Evolutionary conservation across 2,888 invertebrate genomes (phyloP), one percentile per base, ranked within the genome.

Genomic region (Endotricha flammealis): DNA sequence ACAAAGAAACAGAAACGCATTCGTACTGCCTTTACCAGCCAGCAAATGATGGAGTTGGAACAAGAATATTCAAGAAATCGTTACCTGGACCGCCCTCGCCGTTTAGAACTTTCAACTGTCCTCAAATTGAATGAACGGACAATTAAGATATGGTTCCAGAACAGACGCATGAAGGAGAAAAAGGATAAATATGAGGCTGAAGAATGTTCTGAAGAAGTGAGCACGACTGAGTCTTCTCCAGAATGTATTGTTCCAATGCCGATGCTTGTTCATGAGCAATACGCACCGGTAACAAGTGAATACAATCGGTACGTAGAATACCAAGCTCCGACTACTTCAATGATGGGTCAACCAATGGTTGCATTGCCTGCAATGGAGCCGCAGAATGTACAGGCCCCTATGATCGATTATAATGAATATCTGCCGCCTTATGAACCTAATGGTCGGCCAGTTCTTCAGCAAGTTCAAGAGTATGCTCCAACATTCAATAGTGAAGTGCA

Each of bases 61-160:
- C 91, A 91, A 44, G 93, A 94, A 56, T 95, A 94, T 55, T 82
- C 87, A 11, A 87, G 78, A 47, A 90, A 88, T 27, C 88, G 90
- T 24, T 95, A 95, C 59, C 72, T 95, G 0, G 92, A 92, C 53
- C 88, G 94, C 12, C 90, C 91, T 0, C 82, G 92, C 4, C 83
- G 95, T 6, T 91, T 93, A 11, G 91, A 93, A 53, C 83, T 95
- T 0, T 31, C 53, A 0, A 39, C 42, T 1, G 30, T 32, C 1
- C 35, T 53, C 1, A 28, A 39, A 2, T 41, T 70, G 4, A 58
- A 57, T 16, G 67, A 69, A 32, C 50, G 64, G 1, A 59, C 58
- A 0, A 91, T 94, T 33, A 94, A 94, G 66, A 92, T 93, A 22
- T 94, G 94, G 93, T 94, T 94, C 64, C 94, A 94, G 60, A 93